These are phyloP conservation scores for Lagria hirta DNA, from an alignment of 2,888 invertebrate genomes.

Conservation along the genomic window DNA sequence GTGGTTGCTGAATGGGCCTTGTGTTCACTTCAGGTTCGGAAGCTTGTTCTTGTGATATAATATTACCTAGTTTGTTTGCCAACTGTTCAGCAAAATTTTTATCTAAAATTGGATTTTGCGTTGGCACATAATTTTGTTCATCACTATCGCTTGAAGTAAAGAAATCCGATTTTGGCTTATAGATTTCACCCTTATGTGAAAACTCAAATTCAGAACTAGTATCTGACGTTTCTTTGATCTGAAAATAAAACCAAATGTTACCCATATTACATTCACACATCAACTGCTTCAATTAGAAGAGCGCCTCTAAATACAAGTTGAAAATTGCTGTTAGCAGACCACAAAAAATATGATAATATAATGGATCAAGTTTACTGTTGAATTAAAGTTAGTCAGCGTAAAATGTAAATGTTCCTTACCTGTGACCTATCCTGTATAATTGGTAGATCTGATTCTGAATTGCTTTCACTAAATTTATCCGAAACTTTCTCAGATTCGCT, in stretches of 20 bases:
- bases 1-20: conserved; percentile 50
- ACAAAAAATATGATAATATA: conserved; percentile 14
- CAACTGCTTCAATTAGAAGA: conserved; percentile 4
- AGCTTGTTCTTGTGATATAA: conserved; percentile 46
- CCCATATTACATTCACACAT: conserved; percentile 21
- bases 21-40: conserved; percentile 53
- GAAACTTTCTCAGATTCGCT: conserved; percentile 45
- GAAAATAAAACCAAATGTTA: conserved; percentile 29
- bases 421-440: conserved; percentile 29
- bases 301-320: too few relatives aligned
- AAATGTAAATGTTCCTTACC: conserved; percentile 21
- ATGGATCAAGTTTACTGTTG: conserved; percentile 2
- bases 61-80: conserved; percentile 60
- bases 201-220: conserved; percentile 45
- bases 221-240: conserved; percentile 40
- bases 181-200: conserved; percentile 25
- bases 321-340: conserved; percentile 6
- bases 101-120: conserved; percentile 36
- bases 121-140: conserved; percentile 40
- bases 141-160: conserved; percentile 35
- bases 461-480: conserved; percentile 45
- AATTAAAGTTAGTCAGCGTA: not conserved
- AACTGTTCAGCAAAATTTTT: conserved; percentile 63
- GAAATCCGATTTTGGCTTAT: conserved; percentile 35
- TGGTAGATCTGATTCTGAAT: conserved; percentile 42